phyloP scores from a whole-genome alignment of 2,888 invertebrate genomes.

The Deroplatys truncata region DNA sequence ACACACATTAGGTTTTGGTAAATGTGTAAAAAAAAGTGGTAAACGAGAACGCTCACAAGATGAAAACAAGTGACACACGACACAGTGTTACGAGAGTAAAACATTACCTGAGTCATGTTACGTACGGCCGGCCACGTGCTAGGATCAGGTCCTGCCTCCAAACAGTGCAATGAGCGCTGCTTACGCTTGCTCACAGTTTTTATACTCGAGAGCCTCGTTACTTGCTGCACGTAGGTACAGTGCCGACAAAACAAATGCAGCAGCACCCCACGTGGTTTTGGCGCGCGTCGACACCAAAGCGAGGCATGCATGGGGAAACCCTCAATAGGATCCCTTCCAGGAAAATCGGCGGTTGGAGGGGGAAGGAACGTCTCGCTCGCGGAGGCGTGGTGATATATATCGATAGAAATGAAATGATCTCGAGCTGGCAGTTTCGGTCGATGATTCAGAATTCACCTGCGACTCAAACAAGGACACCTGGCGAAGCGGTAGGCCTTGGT shows the following conservation, averaged over 20 bases:
- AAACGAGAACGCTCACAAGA: too few relatives aligned
- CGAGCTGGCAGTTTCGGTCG: neutral
- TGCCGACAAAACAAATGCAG: neutral
- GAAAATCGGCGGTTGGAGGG: neutral
- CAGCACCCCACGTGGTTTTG: neutral
- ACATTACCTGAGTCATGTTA: neutral
- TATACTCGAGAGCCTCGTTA: neutral
- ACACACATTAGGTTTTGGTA: too few relatives aligned
- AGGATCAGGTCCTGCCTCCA: neutral
- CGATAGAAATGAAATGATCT: neutral
- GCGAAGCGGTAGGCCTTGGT: neutral
- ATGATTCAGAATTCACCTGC: slow-evolving; percentile 1
- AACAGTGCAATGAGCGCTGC: neutral
- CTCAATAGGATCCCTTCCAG: neutral
- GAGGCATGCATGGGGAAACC: slow-evolving; percentile 3
- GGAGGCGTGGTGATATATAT: neutral
- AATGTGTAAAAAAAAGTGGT: too few relatives aligned
- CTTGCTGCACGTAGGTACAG: neutral
- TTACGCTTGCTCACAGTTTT: neutral
- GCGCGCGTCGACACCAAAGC: too few relatives aligned
- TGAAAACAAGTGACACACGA: too few relatives aligned
- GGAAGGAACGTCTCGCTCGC: neutral
- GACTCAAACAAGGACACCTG: neutral
- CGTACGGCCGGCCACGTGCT: neutral
- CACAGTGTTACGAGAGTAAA: neutral